These are phyloP conservation scores for Indicator indicator DNA, from an alignment of 2,113 vertebrate species.

Conservation along the genomic window DNA sequence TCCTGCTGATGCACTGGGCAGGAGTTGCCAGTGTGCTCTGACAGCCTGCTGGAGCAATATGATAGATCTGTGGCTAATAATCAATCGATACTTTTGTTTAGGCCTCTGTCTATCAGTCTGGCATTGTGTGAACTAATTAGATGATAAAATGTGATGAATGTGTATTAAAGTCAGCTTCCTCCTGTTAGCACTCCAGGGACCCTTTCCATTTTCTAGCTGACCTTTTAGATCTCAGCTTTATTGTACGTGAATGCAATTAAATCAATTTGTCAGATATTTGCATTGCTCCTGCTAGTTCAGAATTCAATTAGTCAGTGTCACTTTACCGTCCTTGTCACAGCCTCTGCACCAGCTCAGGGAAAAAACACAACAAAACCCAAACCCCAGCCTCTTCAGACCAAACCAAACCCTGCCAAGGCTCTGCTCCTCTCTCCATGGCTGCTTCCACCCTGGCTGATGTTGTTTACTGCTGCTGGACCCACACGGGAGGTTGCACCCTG, in stretches of 20 bases:
- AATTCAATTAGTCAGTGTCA: conserved; percentile 83
- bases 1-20: conserved; percentile 70
- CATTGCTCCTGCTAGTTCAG: conserved; percentile 79
- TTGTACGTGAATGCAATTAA: conserved; percentile 91
- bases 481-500: not conserved
- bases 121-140: conserved; percentile 94
- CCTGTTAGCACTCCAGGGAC: conserved; percentile 86
- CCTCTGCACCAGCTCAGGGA: not conserved
- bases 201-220: conserved; percentile 90
- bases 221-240: conserved; percentile 93
- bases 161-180: conserved; percentile 88
- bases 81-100: conserved; percentile 88
- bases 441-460: rapidly evolving
- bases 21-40: conserved; percentile 63
- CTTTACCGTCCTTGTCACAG: conserved; percentile 73
- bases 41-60: conserved; percentile 78
- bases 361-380: not conserved
- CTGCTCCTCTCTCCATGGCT: not conserved
- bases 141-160: conserved; percentile 99
- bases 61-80: conserved; percentile 92
- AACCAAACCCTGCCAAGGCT: not conserved
- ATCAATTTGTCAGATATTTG: conserved; percentile 89
- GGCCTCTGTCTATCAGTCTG: conserved; percentile 85
- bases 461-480: not conserved
- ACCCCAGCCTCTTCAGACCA: not conserved